Percentiles rank a stretch among this genome's conserved stretches.
phyloP scores from a whole-genome alignment of 2,113 vertebrate genomes.

The Dendropsophus ebraccatus region DNA sequence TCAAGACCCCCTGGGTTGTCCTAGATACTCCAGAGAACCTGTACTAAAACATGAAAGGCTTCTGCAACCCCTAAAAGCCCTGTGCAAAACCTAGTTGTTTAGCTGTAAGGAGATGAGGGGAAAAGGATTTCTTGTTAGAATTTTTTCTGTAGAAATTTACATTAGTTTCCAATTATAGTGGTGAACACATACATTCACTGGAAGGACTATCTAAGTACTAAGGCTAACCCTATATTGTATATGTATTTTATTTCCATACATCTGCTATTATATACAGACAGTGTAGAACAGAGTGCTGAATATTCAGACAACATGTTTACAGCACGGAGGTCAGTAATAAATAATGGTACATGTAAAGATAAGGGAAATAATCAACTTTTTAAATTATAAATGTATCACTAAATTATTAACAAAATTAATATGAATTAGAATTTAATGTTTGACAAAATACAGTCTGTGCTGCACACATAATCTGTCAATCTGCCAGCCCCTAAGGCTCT shows the following conservation, averaged over 20 bases:
- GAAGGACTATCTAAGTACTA: not conserved
- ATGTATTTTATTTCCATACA: no score
- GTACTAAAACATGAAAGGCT: slow-evolving; percentile 16
- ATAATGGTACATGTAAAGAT: no score
- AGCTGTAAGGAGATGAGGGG: not conserved
- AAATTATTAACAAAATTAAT: no score
- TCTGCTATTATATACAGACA: no score
- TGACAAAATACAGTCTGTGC: no score
- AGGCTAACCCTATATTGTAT: not conserved
- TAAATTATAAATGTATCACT: no score
- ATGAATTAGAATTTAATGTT: no score
- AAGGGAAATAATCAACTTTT: no score
- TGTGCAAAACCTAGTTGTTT: slow-evolving; percentile 17
- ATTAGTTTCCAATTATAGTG: not conserved
- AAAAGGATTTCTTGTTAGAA: not conserved
- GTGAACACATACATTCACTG: not conserved
- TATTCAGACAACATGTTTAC: no score
- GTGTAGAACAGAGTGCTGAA: no score
- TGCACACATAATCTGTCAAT: not conserved
- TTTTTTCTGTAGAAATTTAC: slow-evolving; percentile 5
- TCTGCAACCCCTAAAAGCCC: slow-evolving; percentile 1
- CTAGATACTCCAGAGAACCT: slow-evolving; percentile 22
- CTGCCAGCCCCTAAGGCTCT: not conserved
- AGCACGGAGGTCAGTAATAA: no score
- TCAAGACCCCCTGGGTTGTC: slow-evolving; percentile 28